Percentiles rank a stretch among this genome's conserved stretches.
Evolutionary conservation across 64 coral and sea anemone genomes (phyloP).

Genomic region (Catalaphyllia jardinei): DNA sequence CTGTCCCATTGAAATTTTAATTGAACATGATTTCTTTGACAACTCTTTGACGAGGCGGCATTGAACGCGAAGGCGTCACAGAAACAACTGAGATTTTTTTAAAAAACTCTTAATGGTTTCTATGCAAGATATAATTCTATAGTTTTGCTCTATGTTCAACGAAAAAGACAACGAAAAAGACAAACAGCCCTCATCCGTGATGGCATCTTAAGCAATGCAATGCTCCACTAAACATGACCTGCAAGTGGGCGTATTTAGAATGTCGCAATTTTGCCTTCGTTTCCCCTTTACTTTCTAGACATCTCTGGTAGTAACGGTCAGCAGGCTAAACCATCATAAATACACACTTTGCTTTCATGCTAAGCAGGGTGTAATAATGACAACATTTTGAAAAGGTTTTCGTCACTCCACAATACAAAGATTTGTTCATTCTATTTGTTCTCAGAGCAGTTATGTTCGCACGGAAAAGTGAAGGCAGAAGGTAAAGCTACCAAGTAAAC

Average conservation of each 20-base stretch:
- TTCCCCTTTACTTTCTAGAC: neutral
- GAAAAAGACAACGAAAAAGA: neutral
- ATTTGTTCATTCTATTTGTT: conserved; percentile 11
- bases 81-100: neutral
- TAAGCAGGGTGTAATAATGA: neutral
- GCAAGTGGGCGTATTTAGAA: neutral
- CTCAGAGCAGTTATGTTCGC: neutral
- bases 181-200: neutral
- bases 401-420: neutral
- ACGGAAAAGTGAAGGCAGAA: neutral
- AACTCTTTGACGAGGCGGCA: neutral
- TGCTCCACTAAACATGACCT: neutral
- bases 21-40: conserved; percentile 14
- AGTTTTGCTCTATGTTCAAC: neutral
- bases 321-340: neutral
- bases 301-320: neutral
- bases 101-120: too few relatives aligned
- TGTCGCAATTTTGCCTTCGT: neutral
- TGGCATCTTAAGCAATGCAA: neutral
- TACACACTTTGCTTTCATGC: neutral
- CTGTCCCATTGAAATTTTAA: neutral
- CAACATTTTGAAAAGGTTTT: neutral
- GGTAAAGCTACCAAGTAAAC: neutral
- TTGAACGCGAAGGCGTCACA: neutral
- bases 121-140: neutral